These are phyloP conservation scores for Chaenocephalus aceratus DNA, from an alignment of 2,113 vertebrate genomes.

Conservation along the genomic window DNA sequence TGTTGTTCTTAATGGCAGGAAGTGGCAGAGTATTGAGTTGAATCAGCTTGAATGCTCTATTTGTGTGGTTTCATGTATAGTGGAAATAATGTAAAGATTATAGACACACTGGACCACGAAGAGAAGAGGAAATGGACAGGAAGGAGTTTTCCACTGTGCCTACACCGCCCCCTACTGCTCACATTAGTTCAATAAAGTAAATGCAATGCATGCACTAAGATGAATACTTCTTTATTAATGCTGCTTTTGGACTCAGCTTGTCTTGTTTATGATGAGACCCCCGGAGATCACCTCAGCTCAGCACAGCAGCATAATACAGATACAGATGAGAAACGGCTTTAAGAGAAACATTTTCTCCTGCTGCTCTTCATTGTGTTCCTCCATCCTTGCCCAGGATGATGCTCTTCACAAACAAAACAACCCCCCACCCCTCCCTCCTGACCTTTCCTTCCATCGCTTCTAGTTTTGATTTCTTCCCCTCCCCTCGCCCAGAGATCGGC, in stretches of 20 bases:
- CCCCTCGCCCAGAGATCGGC: background rate
- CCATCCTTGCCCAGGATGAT: background rate
- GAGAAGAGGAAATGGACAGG: slow-evolving; percentile 28
- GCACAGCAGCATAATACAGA: slow-evolving; percentile 21
- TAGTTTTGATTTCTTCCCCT: background rate
- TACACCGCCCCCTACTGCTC: slow-evolving; percentile 79
- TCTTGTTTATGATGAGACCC: slow-evolving; percentile 40
- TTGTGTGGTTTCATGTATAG: background rate
- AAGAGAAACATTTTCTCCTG: slow-evolving; percentile 4
- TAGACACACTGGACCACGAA: background rate
- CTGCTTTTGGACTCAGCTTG: slow-evolving; percentile 4
- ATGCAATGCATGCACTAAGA: background rate
- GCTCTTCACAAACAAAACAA: background rate
- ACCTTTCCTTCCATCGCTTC: slow-evolving; percentile 15
- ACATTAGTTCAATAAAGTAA: background rate
- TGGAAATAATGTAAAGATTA: background rate
- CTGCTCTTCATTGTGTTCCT: background rate
- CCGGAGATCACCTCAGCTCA: slow-evolving; percentile 14
- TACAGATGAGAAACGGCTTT: slow-evolving; percentile 1
- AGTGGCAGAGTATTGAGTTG: background rate
- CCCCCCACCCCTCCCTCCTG: no score
- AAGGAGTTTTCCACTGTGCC: slow-evolving; percentile 31
- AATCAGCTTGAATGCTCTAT: background rate
- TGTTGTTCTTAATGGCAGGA: no score
- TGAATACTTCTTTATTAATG: background rate